phyloP scores from a whole-genome alignment of 2,888 invertebrate genomes.

The Netelia virgata region DNA sequence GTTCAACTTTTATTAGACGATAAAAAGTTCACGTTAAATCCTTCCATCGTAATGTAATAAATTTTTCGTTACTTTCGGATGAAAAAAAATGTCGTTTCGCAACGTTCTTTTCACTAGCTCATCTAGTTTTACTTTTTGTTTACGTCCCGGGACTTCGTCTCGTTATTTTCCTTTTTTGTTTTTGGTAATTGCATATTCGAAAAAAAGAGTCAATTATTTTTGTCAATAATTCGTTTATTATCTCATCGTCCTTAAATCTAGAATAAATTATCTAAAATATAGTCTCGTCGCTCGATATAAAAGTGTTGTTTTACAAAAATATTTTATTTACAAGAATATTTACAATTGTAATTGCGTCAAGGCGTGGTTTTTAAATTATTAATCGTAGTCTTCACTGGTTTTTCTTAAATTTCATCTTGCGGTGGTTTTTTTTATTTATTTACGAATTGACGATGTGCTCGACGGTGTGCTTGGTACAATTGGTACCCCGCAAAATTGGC shows the following conservation, averaged over 20 bases:
- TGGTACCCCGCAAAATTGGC: constrained; percentile 74
- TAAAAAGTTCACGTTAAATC: not conserved
- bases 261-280: constrained; percentile 73
- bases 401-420: not conserved
- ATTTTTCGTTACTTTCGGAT: not conserved
- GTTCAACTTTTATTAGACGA: constrained; percentile 7
- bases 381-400: constrained; percentile 56
- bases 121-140: constrained; percentile 52
- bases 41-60: not conserved
- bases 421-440: constrained; percentile 17
- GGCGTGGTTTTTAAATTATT: constrained; percentile 17
- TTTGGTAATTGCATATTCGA: not conserved
- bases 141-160: constrained; percentile 1
- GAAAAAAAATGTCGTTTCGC: constrained; percentile 18
- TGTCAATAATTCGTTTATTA: constrained; percentile 59
- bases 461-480: constrained; percentile 82
- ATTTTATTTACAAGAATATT: constrained; percentile 72
- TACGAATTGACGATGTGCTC: constrained; percentile 83
- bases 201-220: constrained; percentile 5
- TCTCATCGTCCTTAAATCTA: constrained; percentile 34
- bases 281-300: constrained; percentile 40
- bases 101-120: not conserved
- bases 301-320: constrained; percentile 69
- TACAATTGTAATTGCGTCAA: constrained; percentile 54
- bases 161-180: constrained; percentile 9